Base-by-base conservation (phyloP, 2,797 vertebrate genomes). In the Cetoscarus ocellatus region DNA sequence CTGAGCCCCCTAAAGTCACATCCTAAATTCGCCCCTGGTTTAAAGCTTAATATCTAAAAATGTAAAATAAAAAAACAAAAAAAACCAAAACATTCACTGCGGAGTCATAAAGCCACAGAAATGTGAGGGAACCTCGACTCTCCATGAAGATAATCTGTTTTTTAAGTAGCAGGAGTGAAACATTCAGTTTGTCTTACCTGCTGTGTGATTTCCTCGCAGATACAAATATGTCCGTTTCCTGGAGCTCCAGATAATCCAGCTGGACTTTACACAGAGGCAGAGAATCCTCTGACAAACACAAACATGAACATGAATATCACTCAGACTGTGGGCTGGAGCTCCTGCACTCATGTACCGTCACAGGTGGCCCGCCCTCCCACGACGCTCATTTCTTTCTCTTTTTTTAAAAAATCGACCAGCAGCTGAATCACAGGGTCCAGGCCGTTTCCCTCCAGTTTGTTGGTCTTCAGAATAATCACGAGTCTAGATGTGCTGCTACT, bases 321-420 rank as follows among this genome's bases (percentile, higher is more conserved):
- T 9, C 51, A 5, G 2, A 48, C 58, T 39, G 39, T 1, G 36
- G 49, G 17, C 47, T 61, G 12, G n/a, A 27, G 65, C 67, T 80
- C 13, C 67, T 59, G 34, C 61, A 38, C 86, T 74, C 66, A 10
- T 10, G 5, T 18, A 44, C 80, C 73, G 86, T 87, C 89, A 89
- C 87, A 91, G 88, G 91, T 92, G 85, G 66, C 64, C 68, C 87
- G 38, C 79, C 80, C 86, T 67, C 78, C 64, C 64, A 14, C 67
- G 7, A 61, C 49, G 50, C 69, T 56, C 67, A 65, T 77, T 67
- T 74, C 49, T 48, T 14, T 19, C 14, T 43, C 4, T 38, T 13
- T 51, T 36, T 15, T 27, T 5, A 27, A 27, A 27, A n/a, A 27
- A 10, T 7, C 2, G 12, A 18, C n/a, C 50, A 10, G 43, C 43